Percentiles rank a stretch among this genome's conserved stretches.
Evolutionary conservation across 1,140 invertebrate genomes (phyloP).

Genomic region (Laupala kohalensis): DNA sequence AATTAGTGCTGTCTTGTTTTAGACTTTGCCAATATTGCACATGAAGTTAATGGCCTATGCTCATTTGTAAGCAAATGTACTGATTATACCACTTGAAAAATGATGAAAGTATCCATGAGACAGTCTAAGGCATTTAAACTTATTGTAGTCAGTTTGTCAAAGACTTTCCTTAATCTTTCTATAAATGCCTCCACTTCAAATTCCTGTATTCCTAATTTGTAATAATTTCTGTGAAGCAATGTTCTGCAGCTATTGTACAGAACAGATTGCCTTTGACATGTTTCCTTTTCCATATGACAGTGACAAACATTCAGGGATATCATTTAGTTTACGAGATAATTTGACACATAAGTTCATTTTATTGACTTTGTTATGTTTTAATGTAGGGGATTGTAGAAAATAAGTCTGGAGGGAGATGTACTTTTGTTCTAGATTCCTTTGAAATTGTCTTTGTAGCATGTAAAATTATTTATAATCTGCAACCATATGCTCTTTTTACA

Average conservation of each 20-base stretch:
- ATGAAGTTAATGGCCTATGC: background rate
- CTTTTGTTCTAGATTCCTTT: background rate
- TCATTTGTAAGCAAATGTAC: background rate
- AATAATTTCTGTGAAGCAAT: background rate
- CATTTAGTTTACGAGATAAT: background rate
- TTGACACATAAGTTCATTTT: background rate
- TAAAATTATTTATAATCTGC: background rate
- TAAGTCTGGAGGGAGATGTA: background rate
- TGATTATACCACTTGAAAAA: too few relatives aligned
- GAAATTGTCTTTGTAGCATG: background rate
- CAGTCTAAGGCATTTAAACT: background rate
- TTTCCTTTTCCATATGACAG: background rate
- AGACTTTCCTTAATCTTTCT: background rate
- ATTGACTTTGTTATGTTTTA: background rate
- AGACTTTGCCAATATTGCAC: background rate
- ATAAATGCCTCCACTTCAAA: background rate
- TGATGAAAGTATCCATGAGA: background rate
- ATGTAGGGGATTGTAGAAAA: background rate
- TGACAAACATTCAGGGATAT: background rate
- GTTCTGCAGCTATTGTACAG: background rate
- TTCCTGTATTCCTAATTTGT: background rate
- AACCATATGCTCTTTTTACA: background rate
- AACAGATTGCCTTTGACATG: background rate
- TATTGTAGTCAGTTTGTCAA: background rate
- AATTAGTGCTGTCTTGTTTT: background rate